phyloP scores from a whole-genome alignment of 1,140 invertebrate genomes.

The Drosophila parvula region DNA sequence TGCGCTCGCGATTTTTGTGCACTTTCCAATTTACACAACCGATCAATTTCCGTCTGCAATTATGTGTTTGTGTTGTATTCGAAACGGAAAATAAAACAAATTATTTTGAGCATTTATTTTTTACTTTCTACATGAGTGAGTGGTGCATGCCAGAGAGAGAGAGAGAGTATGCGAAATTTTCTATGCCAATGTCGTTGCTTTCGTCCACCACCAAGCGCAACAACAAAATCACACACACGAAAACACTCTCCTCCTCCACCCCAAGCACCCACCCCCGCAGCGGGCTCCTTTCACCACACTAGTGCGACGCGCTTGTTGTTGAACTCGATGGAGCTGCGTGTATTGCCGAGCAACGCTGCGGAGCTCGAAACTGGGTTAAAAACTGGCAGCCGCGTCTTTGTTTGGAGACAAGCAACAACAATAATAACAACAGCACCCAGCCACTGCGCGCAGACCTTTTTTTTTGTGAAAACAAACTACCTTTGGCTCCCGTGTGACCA shows the following conservation, averaged over 20 bases:
- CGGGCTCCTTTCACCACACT: constrained; percentile 10
- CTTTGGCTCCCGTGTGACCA: constrained; percentile 6
- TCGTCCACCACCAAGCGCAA: constrained; percentile 32
- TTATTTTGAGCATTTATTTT: constrained; percentile 33
- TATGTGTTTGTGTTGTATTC: constrained; percentile 21
- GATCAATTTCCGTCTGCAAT: constrained; percentile 32
- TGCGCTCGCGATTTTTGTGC: constrained; percentile 43
- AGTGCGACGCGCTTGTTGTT: constrained; percentile 6
- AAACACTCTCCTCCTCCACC: constrained; percentile 4
- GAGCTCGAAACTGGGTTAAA: constrained; percentile 29
- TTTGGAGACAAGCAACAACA: constrained; percentile 21
- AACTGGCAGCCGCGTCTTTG: constrained; percentile 19
- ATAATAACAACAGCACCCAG: constrained; percentile 15
- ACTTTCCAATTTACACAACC: constrained; percentile 57
- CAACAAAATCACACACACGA: constrained; percentile 16
- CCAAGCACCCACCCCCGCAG: background rate
- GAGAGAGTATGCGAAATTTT: constrained; percentile 69
- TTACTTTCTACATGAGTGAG: constrained; percentile 32
- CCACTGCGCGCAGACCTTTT: constrained; percentile 22
- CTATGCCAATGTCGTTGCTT: constrained; percentile 70
- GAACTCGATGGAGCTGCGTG: constrained; percentile 1
- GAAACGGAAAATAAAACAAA: constrained; percentile 12
- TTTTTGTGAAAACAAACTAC: constrained; percentile 52
- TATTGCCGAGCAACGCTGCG: constrained; percentile 3
- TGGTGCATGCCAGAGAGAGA: constrained; percentile 14